Conservation (phyloP, 1,140 invertebrate species). For the Nephila pilipes region DNA sequence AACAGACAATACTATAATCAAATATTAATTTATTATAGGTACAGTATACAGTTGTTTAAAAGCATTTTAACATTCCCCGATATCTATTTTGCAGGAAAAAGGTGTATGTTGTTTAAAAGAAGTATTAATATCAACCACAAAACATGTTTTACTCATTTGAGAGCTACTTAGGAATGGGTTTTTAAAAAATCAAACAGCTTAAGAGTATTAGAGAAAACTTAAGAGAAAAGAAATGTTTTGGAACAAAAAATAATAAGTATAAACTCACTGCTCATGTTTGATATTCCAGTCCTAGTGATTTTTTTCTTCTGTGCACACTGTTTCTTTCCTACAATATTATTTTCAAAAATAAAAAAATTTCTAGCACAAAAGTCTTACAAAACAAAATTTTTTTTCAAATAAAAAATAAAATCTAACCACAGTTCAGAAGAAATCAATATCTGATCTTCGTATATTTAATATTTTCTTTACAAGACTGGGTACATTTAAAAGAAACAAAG, state of each 20-base stretch:
- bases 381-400: conserved; percentile 60
- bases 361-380: conserved; percentile 65
- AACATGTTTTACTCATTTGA: background rate
- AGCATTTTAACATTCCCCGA: too few species aligned
- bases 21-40: too few species aligned
- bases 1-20: too few species aligned
- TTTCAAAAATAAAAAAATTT: conserved; percentile 75
- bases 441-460: background rate
- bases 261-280: conserved; percentile 76
- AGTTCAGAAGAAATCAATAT: conserved; percentile 1
- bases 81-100: too few species aligned
- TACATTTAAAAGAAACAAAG: too few species aligned
- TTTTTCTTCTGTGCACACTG: conserved; percentile 74
- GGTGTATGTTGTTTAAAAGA: too few species aligned
- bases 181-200: background rate
- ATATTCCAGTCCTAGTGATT: conserved; percentile 68
- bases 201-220: background rate
- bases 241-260: conserved; percentile 60
- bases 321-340: conserved; percentile 76
- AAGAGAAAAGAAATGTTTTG: conserved; percentile 28
- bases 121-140: too few species aligned
- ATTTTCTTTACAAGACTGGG: background rate
- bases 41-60: too few species aligned
- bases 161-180: background rate
- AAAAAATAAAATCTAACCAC: conserved; percentile 42